Evolutionary conservation across 2,888 invertebrate genomes (phyloP).

Genomic region (Scaptodrosophila latifasciaeformis): DNA sequence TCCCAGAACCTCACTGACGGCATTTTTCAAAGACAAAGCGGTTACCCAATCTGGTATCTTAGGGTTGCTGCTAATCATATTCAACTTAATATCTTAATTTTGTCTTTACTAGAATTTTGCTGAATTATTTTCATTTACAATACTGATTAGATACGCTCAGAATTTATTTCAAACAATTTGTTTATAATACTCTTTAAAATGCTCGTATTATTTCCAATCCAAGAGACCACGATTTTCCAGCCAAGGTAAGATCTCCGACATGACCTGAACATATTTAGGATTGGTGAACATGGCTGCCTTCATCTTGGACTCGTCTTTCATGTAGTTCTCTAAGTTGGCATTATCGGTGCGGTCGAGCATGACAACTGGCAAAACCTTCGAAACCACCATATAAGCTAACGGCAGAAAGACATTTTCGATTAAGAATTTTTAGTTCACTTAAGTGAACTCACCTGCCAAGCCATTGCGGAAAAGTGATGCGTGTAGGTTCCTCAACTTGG

Average conservation of each 20-base stretch:
- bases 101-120: too few species aligned
- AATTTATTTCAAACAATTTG: too few species aligned
- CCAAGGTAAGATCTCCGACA: conserved; percentile 70
- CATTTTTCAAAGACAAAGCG: conserved; percentile 21
- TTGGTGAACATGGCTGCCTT: conserved; percentile 68
- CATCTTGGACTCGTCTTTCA: conserved; percentile 61
- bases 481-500: conserved; percentile 69
- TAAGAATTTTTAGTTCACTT: not conserved
- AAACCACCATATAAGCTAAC: conserved; percentile 69
- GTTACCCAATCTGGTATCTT: conserved; percentile 27
- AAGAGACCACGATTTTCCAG: conserved; percentile 71
- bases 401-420: not conserved
- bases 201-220: conserved; percentile 55
- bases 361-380: conserved; percentile 69
- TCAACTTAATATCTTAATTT: too few species aligned
- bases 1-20: conserved; percentile 7
- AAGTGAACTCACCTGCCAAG: conserved; percentile 58
- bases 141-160: too few species aligned
- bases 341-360: conserved; percentile 64
- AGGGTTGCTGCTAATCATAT: too few species aligned
- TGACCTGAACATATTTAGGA: conserved; percentile 64
- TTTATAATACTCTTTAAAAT: too few species aligned
- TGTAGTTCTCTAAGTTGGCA: conserved; percentile 43
- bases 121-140: too few species aligned
- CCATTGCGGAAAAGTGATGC: conserved; percentile 64